Evolutionary conservation across 2,113 vertebrate species (phyloP).

Genomic region (Pogonocichla stellata): DNA sequence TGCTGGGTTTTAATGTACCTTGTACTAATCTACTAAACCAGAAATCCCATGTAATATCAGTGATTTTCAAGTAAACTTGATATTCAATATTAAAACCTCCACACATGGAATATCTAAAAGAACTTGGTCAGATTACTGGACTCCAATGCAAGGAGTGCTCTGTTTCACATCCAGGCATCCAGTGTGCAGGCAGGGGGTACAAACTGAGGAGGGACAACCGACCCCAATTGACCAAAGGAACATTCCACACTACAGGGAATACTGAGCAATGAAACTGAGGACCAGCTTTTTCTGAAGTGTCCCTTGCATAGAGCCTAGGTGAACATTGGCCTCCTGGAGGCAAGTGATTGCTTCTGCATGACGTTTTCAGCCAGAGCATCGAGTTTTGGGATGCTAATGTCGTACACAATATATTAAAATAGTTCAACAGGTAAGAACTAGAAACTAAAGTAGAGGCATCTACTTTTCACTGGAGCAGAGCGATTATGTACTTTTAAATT

Average conservation of each 20-base stretch:
- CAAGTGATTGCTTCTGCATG: not conserved
- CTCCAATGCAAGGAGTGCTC: not conserved
- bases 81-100: not conserved
- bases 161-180: not conserved
- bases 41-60: not conserved
- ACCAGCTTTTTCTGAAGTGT: not conserved
- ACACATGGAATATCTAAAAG: not conserved
- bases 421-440: not conserved
- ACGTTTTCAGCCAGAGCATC: not conserved
- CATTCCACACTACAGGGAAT: not conserved
- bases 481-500: not conserved
- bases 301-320: not conserved
- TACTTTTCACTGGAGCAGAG: not conserved
- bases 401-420: not conserved
- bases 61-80: not conserved
- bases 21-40: not conserved
- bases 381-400: not conserved
- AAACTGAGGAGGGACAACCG: not conserved
- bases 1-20: not conserved
- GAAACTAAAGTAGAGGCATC: not conserved
- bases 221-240: not conserved
- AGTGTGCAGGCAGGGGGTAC: not conserved
- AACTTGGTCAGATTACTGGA: not conserved
- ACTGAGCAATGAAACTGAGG: not conserved
- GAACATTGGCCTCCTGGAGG: not conserved